phyloP scores from a whole-genome alignment of 1,140 invertebrate genomes.

The Drosophila biarmipes region DNA sequence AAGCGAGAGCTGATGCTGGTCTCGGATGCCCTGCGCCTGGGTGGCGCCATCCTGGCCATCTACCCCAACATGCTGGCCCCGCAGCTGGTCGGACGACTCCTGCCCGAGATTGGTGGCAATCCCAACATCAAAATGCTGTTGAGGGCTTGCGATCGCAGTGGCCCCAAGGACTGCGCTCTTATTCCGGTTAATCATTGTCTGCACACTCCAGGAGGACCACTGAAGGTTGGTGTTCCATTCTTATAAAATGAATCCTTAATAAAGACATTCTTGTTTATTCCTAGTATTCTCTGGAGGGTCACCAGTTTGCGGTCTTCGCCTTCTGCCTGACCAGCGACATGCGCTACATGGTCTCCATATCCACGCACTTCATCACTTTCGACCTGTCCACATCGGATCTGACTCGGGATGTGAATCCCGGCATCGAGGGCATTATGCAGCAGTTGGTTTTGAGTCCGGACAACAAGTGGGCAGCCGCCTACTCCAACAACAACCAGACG shows the following conservation, averaged over 20 bases:
- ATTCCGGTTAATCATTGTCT: conserved; percentile 97
- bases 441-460: conserved; percentile 96
- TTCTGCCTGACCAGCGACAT: conserved; percentile 96
- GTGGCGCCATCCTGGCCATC: conserved; percentile 94
- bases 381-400: conserved; percentile 97
- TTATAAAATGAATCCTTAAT: no score
- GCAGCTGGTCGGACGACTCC: conserved; percentile 95
- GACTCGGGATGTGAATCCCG: conserved; percentile 95
- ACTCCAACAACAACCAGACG: conserved; percentile 97
- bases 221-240: conserved; percentile 89
- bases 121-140: conserved; percentile 94
- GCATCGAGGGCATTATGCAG: conserved; percentile 97
- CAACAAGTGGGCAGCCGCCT: conserved; percentile 98
- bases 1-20: conserved; percentile 96
- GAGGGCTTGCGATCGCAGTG: conserved; percentile 94
- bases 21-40: conserved; percentile 96
- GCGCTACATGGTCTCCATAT: conserved; percentile 97
- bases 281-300: conserved; percentile 97
- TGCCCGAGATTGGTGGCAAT: conserved; percentile 94
- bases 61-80: conserved; percentile 98
- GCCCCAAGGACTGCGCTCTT: conserved; percentile 94
- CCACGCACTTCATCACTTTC: conserved; percentile 98
- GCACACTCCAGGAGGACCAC: conserved; percentile 98
- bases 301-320: conserved; percentile 98
- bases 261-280: conserved; percentile 4